Conservation (phyloP, 2,797 vertebrate genomes). For the Parauchenoglanis punctatus region DNA sequence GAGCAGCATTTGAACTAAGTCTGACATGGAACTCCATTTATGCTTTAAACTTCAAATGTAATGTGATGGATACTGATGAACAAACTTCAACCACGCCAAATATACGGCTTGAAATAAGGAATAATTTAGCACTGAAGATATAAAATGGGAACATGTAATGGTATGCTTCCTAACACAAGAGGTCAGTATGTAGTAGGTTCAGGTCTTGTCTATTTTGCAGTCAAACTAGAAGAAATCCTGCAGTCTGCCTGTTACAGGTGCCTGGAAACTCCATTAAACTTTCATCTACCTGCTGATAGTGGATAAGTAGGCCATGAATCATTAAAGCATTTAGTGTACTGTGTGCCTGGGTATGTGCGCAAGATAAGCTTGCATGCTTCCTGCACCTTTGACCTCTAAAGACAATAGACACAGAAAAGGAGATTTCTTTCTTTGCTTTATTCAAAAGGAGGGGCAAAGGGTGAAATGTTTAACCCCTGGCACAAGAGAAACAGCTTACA, state of each 20-base stretch:
- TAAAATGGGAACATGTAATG: not conserved
- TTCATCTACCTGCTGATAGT: constrained; percentile 70
- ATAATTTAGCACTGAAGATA: not conserved
- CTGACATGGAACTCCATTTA: not conserved
- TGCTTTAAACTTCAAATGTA: not conserved
- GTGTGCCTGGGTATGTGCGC: constrained; percentile 30
- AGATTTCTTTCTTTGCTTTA: constrained; percentile 38
- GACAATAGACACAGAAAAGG: constrained; percentile 35
- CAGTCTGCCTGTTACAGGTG: constrained; percentile 58
- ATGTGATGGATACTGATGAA: not conserved
- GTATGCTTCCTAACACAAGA: constrained; percentile 32
- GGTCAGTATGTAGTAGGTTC: constrained; percentile 66
- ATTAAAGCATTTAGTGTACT: constrained; percentile 66
- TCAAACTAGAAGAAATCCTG: constrained; percentile 33
- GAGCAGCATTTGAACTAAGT: not conserved
- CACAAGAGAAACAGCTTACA: constrained; percentile 18
- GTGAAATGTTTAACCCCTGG: constrained; percentile 62
- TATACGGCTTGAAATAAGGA: not conserved
- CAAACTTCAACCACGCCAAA: not conserved
- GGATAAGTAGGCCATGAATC: constrained; percentile 72
- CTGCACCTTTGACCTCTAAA: constrained; percentile 64
- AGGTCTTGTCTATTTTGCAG: not conserved
- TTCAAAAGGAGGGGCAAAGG: constrained; percentile 53
- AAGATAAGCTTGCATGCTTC: constrained; percentile 43
- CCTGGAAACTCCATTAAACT: constrained; percentile 79